Evolutionary conservation across 2,888 invertebrate genomes (phyloP), one percentile per base, ranked within the genome.

Genomic region (Hermaeophaga mercurialis): DNA sequence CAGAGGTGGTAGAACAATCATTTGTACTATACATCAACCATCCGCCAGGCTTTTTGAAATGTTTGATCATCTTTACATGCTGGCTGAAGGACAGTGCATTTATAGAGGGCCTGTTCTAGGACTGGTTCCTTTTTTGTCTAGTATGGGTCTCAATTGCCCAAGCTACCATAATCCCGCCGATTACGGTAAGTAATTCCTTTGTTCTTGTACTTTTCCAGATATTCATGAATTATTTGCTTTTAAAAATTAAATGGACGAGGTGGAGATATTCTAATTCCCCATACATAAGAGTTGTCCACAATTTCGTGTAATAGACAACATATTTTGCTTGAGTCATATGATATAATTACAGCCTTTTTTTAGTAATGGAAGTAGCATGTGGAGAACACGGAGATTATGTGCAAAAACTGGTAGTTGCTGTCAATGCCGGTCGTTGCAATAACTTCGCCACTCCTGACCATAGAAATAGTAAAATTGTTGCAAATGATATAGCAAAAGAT

Each of bases 131-230:
- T 96, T 95, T 77, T 81, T 96, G 52, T 86, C 90, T 2, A 85
- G 87, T 0, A 86, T 94, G 83, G 89, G 90, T 11, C 84, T 95
- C 46, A 86, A 91, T 61, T 96, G 96, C 78, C 96, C 96, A 0
- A 88, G 93, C 69, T 96, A 96, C 73, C 96, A 96, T 81, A 97
- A 97, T 79, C 96, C 96, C 45, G 96, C 96, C 49, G 96, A 96
- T 84, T 97, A 94, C 76, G 89, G 92, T 92, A 76, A 81, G 64
- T 36, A 45, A 3, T 19, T n/a, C n/a, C n/a, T n/a, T n/a, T n/a
- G n/a, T n/a, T n/a, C 7, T 22, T 22, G 7, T 22, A 5, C 7
- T 19, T n/a, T n/a, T n/a, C n/a, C n/a, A n/a, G 2, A 19, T 11
- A 19, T 11, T 15, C 12, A 34, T 9, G 3, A 9, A 17, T 34